These are phyloP conservation scores for Lutraria lutraria DNA, from an alignment of 2,888 invertebrate genomes.

Conservation along the genomic window DNA sequence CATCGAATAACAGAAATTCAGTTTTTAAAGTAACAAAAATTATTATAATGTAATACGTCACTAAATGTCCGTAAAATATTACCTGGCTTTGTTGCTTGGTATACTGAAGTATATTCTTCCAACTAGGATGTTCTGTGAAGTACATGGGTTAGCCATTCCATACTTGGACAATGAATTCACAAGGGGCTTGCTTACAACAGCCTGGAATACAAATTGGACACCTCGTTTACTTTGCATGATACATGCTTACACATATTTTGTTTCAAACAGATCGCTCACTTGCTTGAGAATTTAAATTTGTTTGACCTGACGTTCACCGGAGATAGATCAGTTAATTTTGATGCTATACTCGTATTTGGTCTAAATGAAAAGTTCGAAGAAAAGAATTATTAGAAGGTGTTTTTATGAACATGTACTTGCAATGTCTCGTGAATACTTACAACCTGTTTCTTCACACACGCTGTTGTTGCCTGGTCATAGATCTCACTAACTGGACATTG, in stretches of 20 bases:
- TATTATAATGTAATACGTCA: too few species aligned
- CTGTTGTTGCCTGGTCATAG: conserved; percentile 69
- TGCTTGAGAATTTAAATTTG: too few species aligned
- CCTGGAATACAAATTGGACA: conserved; percentile 22
- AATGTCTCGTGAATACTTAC: conserved; percentile 15
- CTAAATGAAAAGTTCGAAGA: not conserved
- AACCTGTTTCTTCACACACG: conserved; percentile 57
- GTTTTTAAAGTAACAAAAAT: too few species aligned
- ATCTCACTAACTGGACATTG: conserved; percentile 74
- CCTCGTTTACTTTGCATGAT: too few species aligned
- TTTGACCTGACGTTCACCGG: too few species aligned
- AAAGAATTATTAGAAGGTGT: not conserved
- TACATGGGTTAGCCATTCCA: conserved; percentile 75
- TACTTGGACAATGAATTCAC: conserved; percentile 28
- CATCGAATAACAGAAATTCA: too few species aligned
- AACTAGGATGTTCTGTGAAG: conserved; percentile 69
- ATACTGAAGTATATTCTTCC: conserved; percentile 78
- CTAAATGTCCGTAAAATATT: not conserved
- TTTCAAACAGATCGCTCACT: too few species aligned
- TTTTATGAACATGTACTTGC: too few species aligned
- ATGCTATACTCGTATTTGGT: too few species aligned
- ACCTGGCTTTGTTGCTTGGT: not conserved
- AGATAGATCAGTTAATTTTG: too few species aligned
- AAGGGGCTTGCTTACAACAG: conserved; percentile 26
- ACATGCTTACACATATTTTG: too few species aligned